These are phyloP conservation scores for Kuschelorhynchus macadamiae DNA, from an alignment of 2,888 invertebrate genomes.

Conservation along the genomic window DNA sequence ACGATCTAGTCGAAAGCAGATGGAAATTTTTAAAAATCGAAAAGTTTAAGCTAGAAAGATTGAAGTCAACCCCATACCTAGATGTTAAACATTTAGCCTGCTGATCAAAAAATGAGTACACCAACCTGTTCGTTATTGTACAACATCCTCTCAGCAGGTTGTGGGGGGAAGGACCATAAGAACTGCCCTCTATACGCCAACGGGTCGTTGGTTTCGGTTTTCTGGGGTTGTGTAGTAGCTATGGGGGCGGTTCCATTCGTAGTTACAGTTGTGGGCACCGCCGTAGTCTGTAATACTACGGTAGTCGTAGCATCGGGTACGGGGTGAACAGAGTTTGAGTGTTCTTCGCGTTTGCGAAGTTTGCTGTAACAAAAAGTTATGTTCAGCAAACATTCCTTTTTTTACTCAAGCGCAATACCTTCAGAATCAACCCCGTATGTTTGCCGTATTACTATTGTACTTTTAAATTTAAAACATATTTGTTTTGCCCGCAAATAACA, in stretches of 20 bases:
- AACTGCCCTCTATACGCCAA: slow-evolving; percentile 79
- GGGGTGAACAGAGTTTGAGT: slow-evolving; percentile 79
- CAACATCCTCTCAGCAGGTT: slow-evolving; percentile 79
- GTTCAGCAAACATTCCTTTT: not conserved
- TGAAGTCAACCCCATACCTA: too few species aligned
- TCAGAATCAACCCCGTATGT: not conserved
- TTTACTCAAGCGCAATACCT: too few species aligned
- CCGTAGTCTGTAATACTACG: slow-evolving; percentile 75
- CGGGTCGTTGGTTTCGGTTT: slow-evolving; percentile 69
- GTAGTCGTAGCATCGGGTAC: slow-evolving; percentile 62
- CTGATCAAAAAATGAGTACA: too few species aligned
- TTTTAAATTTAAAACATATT: too few species aligned
- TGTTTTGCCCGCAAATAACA: too few species aligned
- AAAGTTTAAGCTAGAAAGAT: too few species aligned
- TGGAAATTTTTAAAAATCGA: too few species aligned
- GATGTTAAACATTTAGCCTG: too few species aligned
- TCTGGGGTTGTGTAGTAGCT: slow-evolving; percentile 64
- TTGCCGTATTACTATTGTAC: not conserved
- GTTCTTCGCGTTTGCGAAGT: slow-evolving; percentile 88
- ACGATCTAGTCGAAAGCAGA: too few species aligned
- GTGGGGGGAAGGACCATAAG: slow-evolving; percentile 88
- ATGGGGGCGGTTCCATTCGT: slow-evolving; percentile 58
- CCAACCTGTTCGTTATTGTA: slow-evolving; percentile 86
- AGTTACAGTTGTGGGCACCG: slow-evolving; percentile 68
- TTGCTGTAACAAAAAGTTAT: slow-evolving; percentile 73